phyloP scores from a whole-genome alignment of 1,140 invertebrate species.

The Galendromus occidentalis region DNA sequence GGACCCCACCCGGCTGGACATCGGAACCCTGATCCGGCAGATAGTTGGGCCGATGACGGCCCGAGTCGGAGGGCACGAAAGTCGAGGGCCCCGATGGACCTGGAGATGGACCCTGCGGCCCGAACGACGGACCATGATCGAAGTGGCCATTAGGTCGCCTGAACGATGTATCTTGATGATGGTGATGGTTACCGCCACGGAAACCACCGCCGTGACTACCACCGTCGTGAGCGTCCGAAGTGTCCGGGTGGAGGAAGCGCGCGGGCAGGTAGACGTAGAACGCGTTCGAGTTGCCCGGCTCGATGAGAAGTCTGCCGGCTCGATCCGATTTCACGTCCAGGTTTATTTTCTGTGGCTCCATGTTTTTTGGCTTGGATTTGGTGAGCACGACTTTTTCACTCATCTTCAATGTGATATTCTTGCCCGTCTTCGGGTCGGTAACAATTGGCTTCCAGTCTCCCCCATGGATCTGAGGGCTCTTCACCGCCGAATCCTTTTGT shows the following conservation, averaged over 20 bases:
- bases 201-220: neutral
- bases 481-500: neutral
- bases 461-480: neutral
- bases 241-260: neutral
- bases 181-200: neutral
- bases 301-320: neutral
- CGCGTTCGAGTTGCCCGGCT: conserved; percentile 7
- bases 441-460: conserved; percentile 8
- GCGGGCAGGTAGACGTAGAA: neutral
- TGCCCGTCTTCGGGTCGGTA: conserved; percentile 7
- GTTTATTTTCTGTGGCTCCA: neutral
- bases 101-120: neutral
- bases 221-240: neutral
- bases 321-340: neutral
- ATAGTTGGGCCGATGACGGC: neutral
- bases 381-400: conserved; percentile 2
- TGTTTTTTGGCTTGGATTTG: neutral
- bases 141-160: neutral
- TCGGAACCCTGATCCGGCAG: conserved; percentile 1
- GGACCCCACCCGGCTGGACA: neutral
- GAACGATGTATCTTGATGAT: neutral
- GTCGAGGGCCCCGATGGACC: neutral
- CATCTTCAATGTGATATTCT: neutral
- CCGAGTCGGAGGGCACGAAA: neutral
- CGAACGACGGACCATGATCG: neutral